These are phyloP conservation scores for Polymixis flavicincta DNA, from an alignment of 2,888 invertebrate genomes.

Conservation along the genomic window DNA sequence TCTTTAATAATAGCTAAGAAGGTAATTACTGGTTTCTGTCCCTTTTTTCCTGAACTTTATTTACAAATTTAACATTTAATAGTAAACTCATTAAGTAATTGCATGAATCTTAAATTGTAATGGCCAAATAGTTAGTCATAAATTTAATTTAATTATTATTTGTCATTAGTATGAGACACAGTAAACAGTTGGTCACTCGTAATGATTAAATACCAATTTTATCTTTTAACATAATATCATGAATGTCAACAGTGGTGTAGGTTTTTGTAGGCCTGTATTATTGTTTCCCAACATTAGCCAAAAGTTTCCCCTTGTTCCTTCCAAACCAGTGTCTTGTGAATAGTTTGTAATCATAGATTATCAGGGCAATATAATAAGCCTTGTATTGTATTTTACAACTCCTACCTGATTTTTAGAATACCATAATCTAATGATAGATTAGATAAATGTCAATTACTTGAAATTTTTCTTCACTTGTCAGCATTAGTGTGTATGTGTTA, in stretches of 20 bases:
- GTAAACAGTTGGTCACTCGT: not conserved
- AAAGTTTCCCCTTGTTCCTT: too few relatives aligned
- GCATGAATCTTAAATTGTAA: not conserved
- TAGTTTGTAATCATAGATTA: not conserved
- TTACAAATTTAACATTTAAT: not conserved
- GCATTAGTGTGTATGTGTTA: too few relatives aligned
- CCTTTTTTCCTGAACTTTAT: not conserved
- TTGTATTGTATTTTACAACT: not conserved
- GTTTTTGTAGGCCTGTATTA: not conserved
- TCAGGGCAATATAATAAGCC: not conserved
- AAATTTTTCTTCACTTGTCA: not conserved
- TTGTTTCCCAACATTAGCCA: not conserved
- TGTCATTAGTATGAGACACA: not conserved
- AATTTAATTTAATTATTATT: constrained; percentile 3
- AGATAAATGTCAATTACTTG: constrained; percentile 19
- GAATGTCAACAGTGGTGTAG: not conserved
- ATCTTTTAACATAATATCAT: not conserved
- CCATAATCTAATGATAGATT: constrained; percentile 7
- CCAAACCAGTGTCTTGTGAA: not conserved
- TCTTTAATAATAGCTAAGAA: not conserved
- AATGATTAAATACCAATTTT: not conserved
- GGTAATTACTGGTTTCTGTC: not conserved
- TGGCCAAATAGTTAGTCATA: constrained; percentile 7
- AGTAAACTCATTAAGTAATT: not conserved
- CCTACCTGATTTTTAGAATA: not conserved